Base-by-base conservation (phyloP, 2,797 vertebrate genomes). In the Allobates femoralis region DNA sequence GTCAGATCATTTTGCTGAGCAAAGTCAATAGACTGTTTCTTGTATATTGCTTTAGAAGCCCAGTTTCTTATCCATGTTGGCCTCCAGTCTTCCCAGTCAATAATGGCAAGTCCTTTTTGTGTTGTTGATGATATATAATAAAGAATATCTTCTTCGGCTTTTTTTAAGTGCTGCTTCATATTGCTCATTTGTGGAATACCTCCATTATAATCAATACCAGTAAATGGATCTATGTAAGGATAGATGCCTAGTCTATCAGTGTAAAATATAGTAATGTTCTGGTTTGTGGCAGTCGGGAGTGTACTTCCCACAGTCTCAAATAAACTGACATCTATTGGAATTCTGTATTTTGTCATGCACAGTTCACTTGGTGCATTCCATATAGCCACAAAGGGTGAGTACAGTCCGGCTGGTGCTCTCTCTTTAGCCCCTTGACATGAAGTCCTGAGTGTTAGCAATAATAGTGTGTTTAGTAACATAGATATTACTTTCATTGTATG, bases 41-140 rank as follows among this genome's bases (percentile, higher is more conserved):
- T 94, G n/a, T 98, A 98, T 87, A 97, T 90, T 11, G 87, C 86
- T 86, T 97, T 98, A 6, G 92, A 90, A 41, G 91, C 94, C 95
- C 96, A 95, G 90, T 98, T 98, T 89, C 93, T 95, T 55, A 90
- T 92, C 96, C 96, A 98, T 2, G 94, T 56, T 12, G 97, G 97
- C 19, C 96, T 93, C 97, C 97, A 99, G 32, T 96, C 94, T 92
- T 98, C 97, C 97, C 97, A 99, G 90, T 98, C 97, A 69, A 98
- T 96, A 79, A 98, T 92, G 66, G 93, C 97, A 88, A 99, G 92
- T n/a, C 97, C 97, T 26, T 92, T 89, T 66, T 92, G 55, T 0
- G 92, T 90, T 34, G 94, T 90, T 1, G 88, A 88, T 51, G 94
- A 91, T 83, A 97, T 94, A 85, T 93, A 95, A 53, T 89, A 73